Evolutionary conservation across 2,113 vertebrate species (phyloP).

Genomic region (Crotalus viridis): DNA sequence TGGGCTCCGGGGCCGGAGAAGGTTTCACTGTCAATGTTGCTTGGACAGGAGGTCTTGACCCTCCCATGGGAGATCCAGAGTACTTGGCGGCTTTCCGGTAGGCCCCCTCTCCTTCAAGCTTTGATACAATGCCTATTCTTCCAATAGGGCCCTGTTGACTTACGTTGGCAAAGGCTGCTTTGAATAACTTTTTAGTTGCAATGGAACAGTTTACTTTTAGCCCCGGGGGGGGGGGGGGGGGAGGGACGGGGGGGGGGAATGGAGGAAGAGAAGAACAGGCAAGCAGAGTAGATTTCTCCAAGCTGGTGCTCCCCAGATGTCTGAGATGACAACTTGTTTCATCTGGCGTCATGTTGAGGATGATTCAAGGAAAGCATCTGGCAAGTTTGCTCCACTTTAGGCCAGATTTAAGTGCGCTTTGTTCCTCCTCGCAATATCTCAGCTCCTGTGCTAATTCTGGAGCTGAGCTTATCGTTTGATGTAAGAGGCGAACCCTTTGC

Average conservation of each 20-base stretch:
- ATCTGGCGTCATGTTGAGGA: not conserved
- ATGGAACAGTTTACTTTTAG: not conserved
- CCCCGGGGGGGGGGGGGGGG: no score
- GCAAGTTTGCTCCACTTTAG: not conserved
- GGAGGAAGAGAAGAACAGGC: not conserved
- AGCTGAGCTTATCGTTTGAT: not conserved
- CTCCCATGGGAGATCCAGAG: conserved; percentile 91
- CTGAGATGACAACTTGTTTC: not conserved
- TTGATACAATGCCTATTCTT: no score
- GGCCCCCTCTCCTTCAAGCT: not conserved
- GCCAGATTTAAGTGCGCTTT: not conserved
- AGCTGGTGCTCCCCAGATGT: not conserved
- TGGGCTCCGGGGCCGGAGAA: conserved; percentile 80
- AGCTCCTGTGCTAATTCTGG: not conserved
- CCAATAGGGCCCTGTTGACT: not conserved
- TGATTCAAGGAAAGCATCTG: not conserved
- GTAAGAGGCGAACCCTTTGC: not conserved
- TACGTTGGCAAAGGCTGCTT: not conserved
- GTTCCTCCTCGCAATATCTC: not conserved
- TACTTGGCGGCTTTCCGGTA: conserved; percentile 95
- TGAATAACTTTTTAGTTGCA: not conserved
- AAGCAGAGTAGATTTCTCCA: not conserved
- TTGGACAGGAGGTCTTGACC: conserved; percentile 86
- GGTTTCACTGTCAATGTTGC: conserved; percentile 92
- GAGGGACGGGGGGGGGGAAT: fast-evolving